Base-by-base conservation (phyloP, 92 coral and sea anemone genomes). In the Zoanthus solanderi region DNA sequence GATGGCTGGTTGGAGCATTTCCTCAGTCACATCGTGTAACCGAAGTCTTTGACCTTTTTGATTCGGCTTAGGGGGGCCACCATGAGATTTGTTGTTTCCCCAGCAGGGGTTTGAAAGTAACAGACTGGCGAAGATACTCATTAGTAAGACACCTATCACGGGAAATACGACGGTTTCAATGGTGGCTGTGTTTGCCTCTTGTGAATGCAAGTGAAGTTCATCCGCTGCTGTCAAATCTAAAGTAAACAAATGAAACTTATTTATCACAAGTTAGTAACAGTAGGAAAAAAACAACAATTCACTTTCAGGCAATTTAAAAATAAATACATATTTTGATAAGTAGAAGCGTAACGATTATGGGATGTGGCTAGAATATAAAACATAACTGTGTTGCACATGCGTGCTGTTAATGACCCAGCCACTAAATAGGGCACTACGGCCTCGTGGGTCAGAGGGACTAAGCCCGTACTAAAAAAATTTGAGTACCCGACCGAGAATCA, bases 61-160 rank as follows among this genome's bases (percentile, higher is more conserved):
- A 54, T 17, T 75, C 44, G 60, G 15, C 18, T 81, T 67, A 0
- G 75, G 7, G n/a, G 75, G 15, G 14, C 47, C 60, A 31, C 47
- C 23, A 44, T 47, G 75, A 3, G 85, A 46, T 66, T 81, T 81
- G 45, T 67, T 58, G 23, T 13, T 81, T 18, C 76, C 76, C 85
- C 85, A 81, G 75, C 76, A 81, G 23, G 85, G 76, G 31, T 88
- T 94, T 11, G 96, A 89, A 54, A 93, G 86, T 66, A 95, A 72
- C 66, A 95, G 44, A 57, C 96, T 95, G 52, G 94, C 98, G 74
- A 93, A 95, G 28, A 93, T 78, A 23, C 90, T 89, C 90, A 95
- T 95, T 23, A 95, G 89, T 32, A 93, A 58, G 1, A 95, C 98
- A 31, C 94, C 98, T 72, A 95, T 89, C 84, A 90, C 92, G 66